phyloP scores from a whole-genome alignment of 2,113 vertebrate species.

The Panthera leo region DNA sequence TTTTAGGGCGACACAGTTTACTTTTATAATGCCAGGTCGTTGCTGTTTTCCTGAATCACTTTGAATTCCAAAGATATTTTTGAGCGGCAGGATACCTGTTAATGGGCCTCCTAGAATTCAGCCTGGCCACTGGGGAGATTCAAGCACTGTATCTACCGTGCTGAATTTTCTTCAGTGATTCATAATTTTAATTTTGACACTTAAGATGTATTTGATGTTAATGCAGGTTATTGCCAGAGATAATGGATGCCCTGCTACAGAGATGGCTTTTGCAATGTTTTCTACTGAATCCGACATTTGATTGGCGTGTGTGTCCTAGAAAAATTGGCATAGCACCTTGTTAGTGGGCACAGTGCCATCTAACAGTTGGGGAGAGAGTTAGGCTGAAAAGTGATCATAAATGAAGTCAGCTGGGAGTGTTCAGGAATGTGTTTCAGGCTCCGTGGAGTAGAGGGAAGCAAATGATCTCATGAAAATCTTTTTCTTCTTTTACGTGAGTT shows the following conservation, averaged over 20 bases:
- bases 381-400: constrained; percentile 71
- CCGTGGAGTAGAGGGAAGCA: constrained; percentile 27
- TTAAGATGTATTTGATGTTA: constrained; percentile 44
- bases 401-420: constrained; percentile 68
- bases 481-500: constrained; percentile 60
- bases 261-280: constrained; percentile 37
- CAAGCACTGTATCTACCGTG: neutral
- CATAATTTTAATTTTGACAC: constrained; percentile 60
- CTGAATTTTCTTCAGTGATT: constrained; percentile 49
- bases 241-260: constrained; percentile 51
- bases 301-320: constrained; percentile 73
- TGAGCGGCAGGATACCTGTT: neutral
- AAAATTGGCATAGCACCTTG: constrained; percentile 75
- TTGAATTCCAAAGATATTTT: neutral
- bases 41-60: neutral
- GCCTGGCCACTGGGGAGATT: neutral
- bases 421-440: constrained; percentile 64
- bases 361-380: constrained; percentile 54
- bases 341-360: constrained; percentile 67
- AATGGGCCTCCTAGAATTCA: neutral
- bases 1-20: neutral
- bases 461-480: constrained; percentile 57
- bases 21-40: neutral
- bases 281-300: constrained; percentile 49
- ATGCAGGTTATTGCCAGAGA: constrained; percentile 54